Percentiles rank a stretch among this genome's conserved stretches.
phyloP scores from a whole-genome alignment of 2,888 invertebrate species.

The Cynaeus angustus region DNA sequence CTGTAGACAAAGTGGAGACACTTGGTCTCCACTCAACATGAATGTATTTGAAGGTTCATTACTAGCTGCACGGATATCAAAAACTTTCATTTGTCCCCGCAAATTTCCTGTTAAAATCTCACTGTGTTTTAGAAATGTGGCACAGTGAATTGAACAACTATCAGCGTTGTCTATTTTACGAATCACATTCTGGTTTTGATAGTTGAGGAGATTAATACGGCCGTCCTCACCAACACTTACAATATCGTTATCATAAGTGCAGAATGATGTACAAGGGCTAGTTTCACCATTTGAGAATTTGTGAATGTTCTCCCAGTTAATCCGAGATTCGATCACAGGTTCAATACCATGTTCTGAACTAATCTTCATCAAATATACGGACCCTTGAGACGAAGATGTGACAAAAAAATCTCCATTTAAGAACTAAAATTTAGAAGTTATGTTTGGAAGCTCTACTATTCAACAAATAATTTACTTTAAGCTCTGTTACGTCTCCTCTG shows the following conservation, averaged over 20 bases:
- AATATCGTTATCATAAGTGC: slow-evolving; percentile 84
- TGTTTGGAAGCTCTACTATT: neutral
- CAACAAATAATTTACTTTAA: slow-evolving; percentile 73
- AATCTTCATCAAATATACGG: slow-evolving; percentile 80
- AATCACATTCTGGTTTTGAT: slow-evolving; percentile 72
- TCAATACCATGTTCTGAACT: slow-evolving; percentile 75
- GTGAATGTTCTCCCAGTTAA: slow-evolving; percentile 81
- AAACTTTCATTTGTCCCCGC: slow-evolving; percentile 92
- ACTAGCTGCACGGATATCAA: slow-evolving; percentile 82
- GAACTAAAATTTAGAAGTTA: slow-evolving; percentile 72
- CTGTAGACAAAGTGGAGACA: slow-evolving; percentile 83
- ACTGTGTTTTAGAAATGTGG: slow-evolving; percentile 82
- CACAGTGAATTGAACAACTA: slow-evolving; percentile 85
- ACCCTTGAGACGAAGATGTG: slow-evolving; percentile 80
- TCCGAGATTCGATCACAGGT: slow-evolving; percentile 75
- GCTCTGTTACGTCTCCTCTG: slow-evolving; percentile 86
- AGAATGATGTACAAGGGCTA: slow-evolving; percentile 85
- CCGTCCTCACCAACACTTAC: slow-evolving; percentile 92
- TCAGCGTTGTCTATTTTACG: slow-evolving; percentile 81
- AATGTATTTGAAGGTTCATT: slow-evolving; percentile 82
- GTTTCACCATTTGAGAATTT: slow-evolving; percentile 73
- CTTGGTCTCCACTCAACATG: slow-evolving; percentile 83
- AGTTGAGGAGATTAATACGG: slow-evolving; percentile 75
- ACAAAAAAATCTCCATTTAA: slow-evolving; percentile 80
- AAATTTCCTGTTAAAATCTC: slow-evolving; percentile 89